Conservation (phyloP, 2,888 invertebrate species). For the Blera fallax region DNA sequence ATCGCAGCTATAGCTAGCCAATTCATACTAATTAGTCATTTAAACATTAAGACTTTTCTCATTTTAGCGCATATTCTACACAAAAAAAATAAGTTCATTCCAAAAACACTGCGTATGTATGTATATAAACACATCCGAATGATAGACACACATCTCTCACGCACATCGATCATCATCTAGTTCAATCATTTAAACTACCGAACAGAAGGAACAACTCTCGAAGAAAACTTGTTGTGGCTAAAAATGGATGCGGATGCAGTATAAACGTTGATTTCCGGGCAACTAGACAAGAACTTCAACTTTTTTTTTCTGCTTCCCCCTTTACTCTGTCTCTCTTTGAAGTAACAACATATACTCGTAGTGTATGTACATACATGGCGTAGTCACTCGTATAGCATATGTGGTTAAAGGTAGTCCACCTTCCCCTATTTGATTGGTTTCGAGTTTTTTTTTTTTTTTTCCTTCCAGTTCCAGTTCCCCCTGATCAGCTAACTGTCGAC, state of each 20-base stretch:
- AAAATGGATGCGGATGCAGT: conserved; percentile 72
- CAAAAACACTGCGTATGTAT: neutral
- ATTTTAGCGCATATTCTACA: neutral
- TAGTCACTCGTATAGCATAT: neutral
- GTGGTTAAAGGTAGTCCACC: conserved; percentile 48
- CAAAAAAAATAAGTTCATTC: neutral
- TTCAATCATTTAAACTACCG: conserved; percentile 55
- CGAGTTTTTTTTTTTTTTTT: neutral
- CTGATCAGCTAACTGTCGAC: conserved; percentile 34
- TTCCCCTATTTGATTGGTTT: conserved; percentile 53
- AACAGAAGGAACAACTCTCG: conserved; percentile 53
- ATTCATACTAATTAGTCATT: too few species aligned
- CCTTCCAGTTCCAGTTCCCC: neutral
- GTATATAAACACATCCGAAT: conserved; percentile 52
- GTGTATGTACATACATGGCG: conserved; percentile 24
- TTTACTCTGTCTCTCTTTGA: neutral
- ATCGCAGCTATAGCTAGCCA: too few species aligned
- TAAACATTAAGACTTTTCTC: neutral
- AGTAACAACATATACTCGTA: conserved; percentile 22
- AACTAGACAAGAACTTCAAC: conserved; percentile 71
- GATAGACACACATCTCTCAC: conserved; percentile 61
- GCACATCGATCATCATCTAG: conserved; percentile 71
- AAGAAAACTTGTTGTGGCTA: conserved; percentile 64
- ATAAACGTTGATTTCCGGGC: conserved; percentile 72
- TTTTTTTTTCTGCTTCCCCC: conserved; percentile 32